These are phyloP conservation scores for Chinchilla lanigera DNA, from an alignment of 2,113 vertebrate species.

Conservation along the genomic window DNA sequence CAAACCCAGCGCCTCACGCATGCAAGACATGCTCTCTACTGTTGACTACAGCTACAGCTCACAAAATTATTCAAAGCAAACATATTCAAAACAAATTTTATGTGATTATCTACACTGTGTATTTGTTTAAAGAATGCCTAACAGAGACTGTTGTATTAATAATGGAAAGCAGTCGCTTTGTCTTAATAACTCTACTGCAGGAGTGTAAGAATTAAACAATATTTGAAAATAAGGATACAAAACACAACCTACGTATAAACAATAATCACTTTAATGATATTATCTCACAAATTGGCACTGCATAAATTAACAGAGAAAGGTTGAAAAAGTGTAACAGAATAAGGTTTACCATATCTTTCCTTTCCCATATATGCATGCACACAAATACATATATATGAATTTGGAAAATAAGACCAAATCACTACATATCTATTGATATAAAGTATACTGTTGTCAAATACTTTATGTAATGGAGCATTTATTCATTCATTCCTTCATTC, in stretches of 20 bases:
- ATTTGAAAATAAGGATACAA: slow-evolving; percentile 7
- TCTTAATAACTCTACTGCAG: background rate
- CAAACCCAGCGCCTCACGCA: background rate
- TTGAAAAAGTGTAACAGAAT: background rate
- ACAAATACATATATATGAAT: background rate
- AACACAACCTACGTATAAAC: background rate
- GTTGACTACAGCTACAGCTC: background rate
- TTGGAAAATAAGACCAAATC: slow-evolving; percentile 18
- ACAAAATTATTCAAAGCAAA: background rate
- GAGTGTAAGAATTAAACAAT: background rate
- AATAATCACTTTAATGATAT: background rate
- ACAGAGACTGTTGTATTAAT: background rate
- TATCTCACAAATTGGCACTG: background rate
- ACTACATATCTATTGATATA: background rate
- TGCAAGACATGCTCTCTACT: background rate
- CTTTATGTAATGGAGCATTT: background rate
- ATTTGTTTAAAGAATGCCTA: background rate
- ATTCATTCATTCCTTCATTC: background rate
- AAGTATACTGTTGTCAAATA: background rate
- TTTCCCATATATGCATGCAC: background rate
- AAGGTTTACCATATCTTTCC: background rate
- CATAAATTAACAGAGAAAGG: background rate
- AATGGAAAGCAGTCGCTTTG: background rate
- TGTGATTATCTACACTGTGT: background rate
- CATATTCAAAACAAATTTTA: background rate